Evolutionary conservation across 2,113 vertebrate genomes (phyloP).

Genomic region (Symphodus melops): DNA sequence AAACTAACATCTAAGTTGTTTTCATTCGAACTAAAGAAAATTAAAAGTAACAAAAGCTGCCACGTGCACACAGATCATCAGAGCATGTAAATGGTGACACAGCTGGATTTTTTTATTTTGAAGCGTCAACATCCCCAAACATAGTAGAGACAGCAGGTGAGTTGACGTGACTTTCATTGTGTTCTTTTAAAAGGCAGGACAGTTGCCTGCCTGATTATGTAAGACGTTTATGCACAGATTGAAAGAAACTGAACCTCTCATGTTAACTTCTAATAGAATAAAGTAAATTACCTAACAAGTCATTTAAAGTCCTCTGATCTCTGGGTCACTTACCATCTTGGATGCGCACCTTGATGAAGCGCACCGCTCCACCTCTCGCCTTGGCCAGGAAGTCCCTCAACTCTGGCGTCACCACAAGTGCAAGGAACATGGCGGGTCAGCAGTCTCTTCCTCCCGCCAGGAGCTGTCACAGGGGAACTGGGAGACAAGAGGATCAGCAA

Average conservation of each 20-base stretch:
- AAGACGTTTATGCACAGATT: neutral
- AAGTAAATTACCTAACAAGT: no score
- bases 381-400: constrained; percentile 95
- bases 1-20: no score
- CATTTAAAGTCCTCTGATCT: neutral
- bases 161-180: no score
- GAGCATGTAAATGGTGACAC: no score
- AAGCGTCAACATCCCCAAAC: neutral
- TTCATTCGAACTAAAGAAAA: no score
- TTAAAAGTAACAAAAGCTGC: no score
- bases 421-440: constrained; percentile 91
- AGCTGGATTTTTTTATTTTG: no score
- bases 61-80: no score
- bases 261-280: no score
- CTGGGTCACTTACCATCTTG: constrained; percentile 91
- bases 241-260: neutral
- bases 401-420: constrained; percentile 93
- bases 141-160: no score
- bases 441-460: constrained; percentile 56
- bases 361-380: constrained; percentile 90
- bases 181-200: neutral
- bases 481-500: constrained; percentile 6
- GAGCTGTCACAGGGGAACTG: constrained; percentile 7
- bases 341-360: constrained; percentile 96
- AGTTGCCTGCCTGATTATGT: neutral